Evolutionary conservation across 2,113 vertebrate genomes (phyloP).

Genomic region (Onychostoma macrolepis): DNA sequence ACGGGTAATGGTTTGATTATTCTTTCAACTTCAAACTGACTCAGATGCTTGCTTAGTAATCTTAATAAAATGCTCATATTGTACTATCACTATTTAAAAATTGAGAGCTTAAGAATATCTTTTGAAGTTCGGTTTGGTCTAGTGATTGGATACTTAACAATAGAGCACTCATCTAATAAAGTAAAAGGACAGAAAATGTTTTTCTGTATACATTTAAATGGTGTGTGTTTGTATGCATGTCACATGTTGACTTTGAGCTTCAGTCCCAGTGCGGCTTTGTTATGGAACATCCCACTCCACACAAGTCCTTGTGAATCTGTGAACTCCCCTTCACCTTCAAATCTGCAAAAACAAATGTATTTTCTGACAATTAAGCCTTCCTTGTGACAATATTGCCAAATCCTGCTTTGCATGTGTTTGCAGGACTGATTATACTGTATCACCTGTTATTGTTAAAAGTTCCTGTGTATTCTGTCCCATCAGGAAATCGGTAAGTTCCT

Average conservation of each 20-base stretch:
- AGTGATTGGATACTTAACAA: neutral
- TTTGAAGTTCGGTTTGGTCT: neutral
- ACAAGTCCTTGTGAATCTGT: constrained; percentile 73
- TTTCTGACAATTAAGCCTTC: neutral
- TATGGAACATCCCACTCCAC: constrained; percentile 81
- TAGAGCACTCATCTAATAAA: neutral
- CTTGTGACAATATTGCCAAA: neutral
- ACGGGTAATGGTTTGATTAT: neutral
- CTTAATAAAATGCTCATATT: neutral
- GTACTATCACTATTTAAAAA: neutral
- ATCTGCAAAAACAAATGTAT: constrained; percentile 65
- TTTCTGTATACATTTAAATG: neutral
- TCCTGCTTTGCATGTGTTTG: neutral
- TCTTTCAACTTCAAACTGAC: neutral
- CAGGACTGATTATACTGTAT: constrained; percentile 1
- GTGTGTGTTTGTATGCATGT: constrained; percentile 15
- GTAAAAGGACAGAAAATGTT: neutral
- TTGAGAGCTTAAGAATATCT: no score
- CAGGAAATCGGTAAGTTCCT: constrained; percentile 81
- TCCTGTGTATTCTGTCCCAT: constrained; percentile 77
- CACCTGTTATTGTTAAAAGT: constrained; percentile 82
- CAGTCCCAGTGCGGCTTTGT: constrained; percentile 78
- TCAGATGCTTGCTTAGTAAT: neutral
- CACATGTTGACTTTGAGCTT: constrained; percentile 78
- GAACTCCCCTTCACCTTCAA: constrained; percentile 81